Conservation (phyloP, 2,113 vertebrate species). For the Nibea coibor region DNA sequence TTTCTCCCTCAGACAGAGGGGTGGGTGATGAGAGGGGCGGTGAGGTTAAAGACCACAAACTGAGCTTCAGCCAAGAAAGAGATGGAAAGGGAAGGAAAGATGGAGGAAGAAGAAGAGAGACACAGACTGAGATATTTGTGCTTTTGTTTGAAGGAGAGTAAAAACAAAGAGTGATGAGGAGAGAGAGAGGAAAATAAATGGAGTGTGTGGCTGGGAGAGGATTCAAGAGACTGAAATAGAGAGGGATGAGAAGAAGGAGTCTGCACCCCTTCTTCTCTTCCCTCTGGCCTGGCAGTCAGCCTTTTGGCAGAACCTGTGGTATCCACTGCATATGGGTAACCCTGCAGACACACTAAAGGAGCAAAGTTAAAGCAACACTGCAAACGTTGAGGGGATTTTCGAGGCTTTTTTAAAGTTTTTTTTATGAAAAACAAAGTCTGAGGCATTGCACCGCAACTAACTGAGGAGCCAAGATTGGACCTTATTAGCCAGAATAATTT, state of each 20-base stretch:
- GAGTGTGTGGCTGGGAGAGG: constrained; percentile 39
- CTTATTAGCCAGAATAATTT: constrained; percentile 69
- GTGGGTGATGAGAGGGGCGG: constrained; percentile 59
- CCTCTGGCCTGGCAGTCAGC: constrained; percentile 67
- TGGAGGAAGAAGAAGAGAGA: neutral
- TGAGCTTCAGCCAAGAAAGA: constrained; percentile 54
- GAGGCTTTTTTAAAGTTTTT: constrained; percentile 7
- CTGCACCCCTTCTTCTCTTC: constrained; percentile 57
- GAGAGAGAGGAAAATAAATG: constrained; percentile 50
- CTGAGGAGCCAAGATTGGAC: constrained; percentile 50
- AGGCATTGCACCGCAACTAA: constrained; percentile 39
- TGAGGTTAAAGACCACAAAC: constrained; percentile 50
- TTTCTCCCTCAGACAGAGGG: constrained; percentile 45
- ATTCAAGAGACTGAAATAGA: constrained; percentile 56
- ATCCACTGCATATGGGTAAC: constrained; percentile 71
- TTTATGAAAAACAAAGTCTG: constrained; percentile 38
- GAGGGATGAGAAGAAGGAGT: constrained; percentile 52
- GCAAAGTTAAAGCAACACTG: constrained; percentile 58
- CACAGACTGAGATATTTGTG: constrained; percentile 23
- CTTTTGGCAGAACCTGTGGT: constrained; percentile 65
- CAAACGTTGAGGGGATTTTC: constrained; percentile 57
- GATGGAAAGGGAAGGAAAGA: constrained; percentile 23
- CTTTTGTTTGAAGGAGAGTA: constrained; percentile 52
- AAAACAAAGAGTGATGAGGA: constrained; percentile 37
- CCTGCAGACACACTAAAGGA: constrained; percentile 41